phyloP scores from a whole-genome alignment of 2,113 vertebrate genomes.

The Grantiella picta region DNA sequence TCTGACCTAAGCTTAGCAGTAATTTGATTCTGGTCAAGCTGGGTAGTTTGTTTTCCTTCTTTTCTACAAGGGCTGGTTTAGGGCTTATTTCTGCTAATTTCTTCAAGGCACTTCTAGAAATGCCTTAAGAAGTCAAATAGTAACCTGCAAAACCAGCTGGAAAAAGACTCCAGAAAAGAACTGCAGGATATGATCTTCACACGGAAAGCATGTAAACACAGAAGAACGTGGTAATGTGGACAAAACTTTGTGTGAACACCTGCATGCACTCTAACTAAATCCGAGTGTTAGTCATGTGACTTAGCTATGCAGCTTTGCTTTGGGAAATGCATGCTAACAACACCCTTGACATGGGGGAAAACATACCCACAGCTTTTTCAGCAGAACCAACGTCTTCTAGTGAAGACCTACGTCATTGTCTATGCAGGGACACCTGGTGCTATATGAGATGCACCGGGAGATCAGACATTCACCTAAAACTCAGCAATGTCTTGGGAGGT shows the following conservation, averaged over 20 bases:
- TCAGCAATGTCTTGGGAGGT: not conserved
- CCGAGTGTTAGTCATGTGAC: not conserved
- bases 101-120: not conserved
- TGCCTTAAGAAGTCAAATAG: not conserved
- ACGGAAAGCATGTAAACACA: not conserved
- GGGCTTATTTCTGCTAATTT: not conserved
- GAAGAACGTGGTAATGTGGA: not conserved
- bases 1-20: not conserved
- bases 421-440: not conserved
- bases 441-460: not conserved
- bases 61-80: not conserved
- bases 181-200: not conserved
- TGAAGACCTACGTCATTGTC: not conserved
- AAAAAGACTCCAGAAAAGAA: not conserved
- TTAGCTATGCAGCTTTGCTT: not conserved
- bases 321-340: not conserved
- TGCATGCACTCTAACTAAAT: not conserved
- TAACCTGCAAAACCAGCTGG: not conserved
- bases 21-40: not conserved
- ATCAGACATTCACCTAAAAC: not conserved
- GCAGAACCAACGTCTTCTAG: not conserved
- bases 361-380: not conserved
- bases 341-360: not conserved
- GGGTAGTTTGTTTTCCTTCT: not conserved
- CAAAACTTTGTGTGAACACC: not conserved